These are phyloP conservation scores for Tiaroga cobitis DNA, from an alignment of 2,797 vertebrate genomes.

Conservation along the genomic window DNA sequence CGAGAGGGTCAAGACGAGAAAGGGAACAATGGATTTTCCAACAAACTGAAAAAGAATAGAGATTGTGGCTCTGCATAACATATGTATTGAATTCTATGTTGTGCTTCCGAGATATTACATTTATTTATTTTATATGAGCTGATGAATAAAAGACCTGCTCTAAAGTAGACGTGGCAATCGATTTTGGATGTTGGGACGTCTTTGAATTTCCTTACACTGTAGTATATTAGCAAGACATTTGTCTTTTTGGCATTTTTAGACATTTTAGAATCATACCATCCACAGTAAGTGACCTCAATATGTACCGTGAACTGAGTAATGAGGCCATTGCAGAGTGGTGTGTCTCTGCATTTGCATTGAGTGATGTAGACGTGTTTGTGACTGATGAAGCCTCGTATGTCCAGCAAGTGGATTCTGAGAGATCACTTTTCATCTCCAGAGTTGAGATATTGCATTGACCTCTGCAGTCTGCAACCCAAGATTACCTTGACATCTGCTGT, in stretches of 20 bases:
- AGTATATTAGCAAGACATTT: not conserved
- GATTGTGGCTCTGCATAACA: slow-evolving; percentile 1
- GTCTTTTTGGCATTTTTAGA: slow-evolving; percentile 1
- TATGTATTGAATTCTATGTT: slow-evolving; percentile 1
- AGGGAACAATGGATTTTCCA: slow-evolving; percentile 35
- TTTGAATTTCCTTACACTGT: not conserved
- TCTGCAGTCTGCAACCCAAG: slow-evolving; percentile 72
- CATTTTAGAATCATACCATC: slow-evolving; percentile 24
- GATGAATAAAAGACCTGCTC: not conserved
- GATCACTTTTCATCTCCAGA: slow-evolving; percentile 67
- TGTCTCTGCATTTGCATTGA: slow-evolving; percentile 55
- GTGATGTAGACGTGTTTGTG: slow-evolving; percentile 62
- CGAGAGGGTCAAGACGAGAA: slow-evolving; percentile 61
- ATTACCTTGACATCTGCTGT: slow-evolving; percentile 82
- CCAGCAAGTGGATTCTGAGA: slow-evolving; percentile 59
- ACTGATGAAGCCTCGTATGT: slow-evolving; percentile 58
- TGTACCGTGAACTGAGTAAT: slow-evolving; percentile 59
- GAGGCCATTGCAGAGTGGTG: slow-evolving; percentile 55
- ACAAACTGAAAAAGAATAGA: slow-evolving; percentile 46
- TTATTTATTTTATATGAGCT: not conserved
- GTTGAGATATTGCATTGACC: slow-evolving; percentile 79
- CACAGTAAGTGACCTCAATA: slow-evolving; percentile 65
- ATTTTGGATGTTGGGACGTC: not conserved
- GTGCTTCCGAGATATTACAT: not conserved
- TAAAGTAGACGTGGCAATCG: not conserved